phyloP scores from a whole-genome alignment of 1,140 invertebrate genomes.

The Phocides pigmalion region DNA sequence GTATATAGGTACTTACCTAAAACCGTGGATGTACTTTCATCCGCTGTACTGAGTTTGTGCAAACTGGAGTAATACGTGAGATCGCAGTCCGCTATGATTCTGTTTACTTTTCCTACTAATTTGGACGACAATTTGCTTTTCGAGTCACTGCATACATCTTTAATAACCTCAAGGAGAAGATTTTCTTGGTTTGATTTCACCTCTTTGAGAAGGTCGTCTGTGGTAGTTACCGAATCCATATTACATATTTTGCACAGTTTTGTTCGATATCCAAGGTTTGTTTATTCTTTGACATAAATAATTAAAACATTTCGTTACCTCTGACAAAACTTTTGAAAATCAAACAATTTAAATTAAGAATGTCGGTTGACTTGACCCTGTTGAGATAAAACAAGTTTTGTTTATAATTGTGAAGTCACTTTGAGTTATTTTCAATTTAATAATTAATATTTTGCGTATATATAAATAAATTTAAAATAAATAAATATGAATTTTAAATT shows the following conservation, averaged over 20 bases:
- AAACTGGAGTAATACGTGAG: slow-evolving; percentile 65
- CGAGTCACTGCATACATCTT: slow-evolving; percentile 57
- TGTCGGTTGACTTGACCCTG: too few relatives aligned
- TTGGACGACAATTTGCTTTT: slow-evolving; percentile 57
- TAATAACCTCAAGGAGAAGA: slow-evolving; percentile 66
- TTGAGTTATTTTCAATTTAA: too few relatives aligned
- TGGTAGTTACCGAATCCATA: slow-evolving; percentile 60
- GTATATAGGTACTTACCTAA: slow-evolving; percentile 53
- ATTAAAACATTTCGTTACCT: too few relatives aligned
- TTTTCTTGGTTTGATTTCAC: slow-evolving; percentile 58
- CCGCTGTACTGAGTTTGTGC: slow-evolving; percentile 69
- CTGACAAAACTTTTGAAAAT: too few relatives aligned
- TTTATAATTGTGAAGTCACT: too few relatives aligned
- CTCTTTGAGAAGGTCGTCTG: slow-evolving; percentile 47
- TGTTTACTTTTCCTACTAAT: slow-evolving; percentile 64
- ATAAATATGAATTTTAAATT: too few relatives aligned
- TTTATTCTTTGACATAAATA: too few relatives aligned
- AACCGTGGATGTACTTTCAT: slow-evolving; percentile 70
- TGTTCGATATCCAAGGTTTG: too few relatives aligned
- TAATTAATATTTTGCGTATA: too few relatives aligned
- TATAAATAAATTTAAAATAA: too few relatives aligned
- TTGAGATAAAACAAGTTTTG: too few relatives aligned
- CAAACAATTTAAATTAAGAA: slow-evolving; percentile 8
- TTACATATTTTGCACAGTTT: not conserved
- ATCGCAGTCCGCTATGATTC: slow-evolving; percentile 73